These are phyloP conservation scores for Valencia hispanica DNA, from an alignment of 2,797 vertebrate species.

Conservation along the genomic window DNA sequence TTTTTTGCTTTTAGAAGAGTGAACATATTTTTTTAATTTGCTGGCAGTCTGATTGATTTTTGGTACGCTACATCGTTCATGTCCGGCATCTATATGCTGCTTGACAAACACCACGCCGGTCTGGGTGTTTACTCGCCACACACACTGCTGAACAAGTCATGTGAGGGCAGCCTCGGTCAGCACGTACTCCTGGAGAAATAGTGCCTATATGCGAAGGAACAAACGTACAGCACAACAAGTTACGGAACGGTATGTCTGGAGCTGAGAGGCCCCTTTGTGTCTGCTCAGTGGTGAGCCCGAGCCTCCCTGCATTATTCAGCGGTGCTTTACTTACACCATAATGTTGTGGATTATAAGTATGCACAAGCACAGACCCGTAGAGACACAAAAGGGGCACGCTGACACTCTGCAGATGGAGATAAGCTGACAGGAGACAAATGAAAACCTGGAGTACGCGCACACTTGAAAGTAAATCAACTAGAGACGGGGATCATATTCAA, in stretches of 20 bases:
- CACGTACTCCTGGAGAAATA: slow-evolving; percentile 19
- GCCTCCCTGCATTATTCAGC: slow-evolving; percentile 71
- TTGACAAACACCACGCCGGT: slow-evolving; percentile 14
- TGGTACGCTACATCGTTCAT: neutral
- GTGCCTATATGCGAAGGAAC: slow-evolving; percentile 22
- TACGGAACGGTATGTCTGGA: slow-evolving; percentile 46
- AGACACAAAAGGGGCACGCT: slow-evolving; percentile 16
- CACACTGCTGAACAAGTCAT: slow-evolving; percentile 12
- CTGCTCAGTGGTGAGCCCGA: slow-evolving; percentile 59
- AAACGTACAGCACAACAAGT: slow-evolving; percentile 38
- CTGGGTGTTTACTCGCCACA: slow-evolving; percentile 9
- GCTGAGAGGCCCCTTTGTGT: slow-evolving; percentile 62
- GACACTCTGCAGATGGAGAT: slow-evolving; percentile 20
- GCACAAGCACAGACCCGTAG: slow-evolving; percentile 38
- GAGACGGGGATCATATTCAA: neutral
- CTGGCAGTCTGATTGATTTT: neutral
- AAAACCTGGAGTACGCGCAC: neutral
- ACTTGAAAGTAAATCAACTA: neutral
- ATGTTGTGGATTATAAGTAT: slow-evolving; percentile 53
- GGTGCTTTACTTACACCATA: slow-evolving; percentile 62
- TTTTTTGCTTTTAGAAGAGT: neutral
- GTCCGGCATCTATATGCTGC: neutral
- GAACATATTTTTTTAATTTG: slow-evolving; percentile 9
- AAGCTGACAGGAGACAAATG: neutral
- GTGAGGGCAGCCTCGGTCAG: slow-evolving; percentile 26